A percentile compares a stretch with the other conserved stretches of the same genome.
These are phyloP conservation scores for Trichechus manatus DNA, from an alignment of 2,113 vertebrate genomes.

Conservation along the genomic window DNA sequence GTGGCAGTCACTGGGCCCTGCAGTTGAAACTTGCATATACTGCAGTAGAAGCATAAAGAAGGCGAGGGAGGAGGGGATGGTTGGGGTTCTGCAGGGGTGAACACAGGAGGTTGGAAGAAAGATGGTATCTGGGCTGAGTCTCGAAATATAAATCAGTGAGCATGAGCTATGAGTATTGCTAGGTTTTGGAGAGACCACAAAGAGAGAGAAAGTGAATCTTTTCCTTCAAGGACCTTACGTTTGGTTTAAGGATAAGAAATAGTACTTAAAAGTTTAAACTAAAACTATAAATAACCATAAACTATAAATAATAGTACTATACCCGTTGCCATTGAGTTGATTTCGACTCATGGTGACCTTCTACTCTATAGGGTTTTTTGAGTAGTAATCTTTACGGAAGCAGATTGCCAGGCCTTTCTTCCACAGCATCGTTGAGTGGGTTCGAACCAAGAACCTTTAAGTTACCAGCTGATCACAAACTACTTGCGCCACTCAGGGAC, in stretches of 20 bases:
- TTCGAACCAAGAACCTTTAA: neutral
- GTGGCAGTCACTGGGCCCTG: fast-evolving
- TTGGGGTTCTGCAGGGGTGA: neutral
- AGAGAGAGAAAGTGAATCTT: neutral
- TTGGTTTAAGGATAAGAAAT: neutral
- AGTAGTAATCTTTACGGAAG: neutral
- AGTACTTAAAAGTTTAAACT: neutral
- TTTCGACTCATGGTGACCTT: neutral
- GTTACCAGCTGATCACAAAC: no score
- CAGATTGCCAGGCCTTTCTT: neutral
- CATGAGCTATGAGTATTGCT: neutral
- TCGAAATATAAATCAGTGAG: neutral
- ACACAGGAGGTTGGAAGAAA: neutral
- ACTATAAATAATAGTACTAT: neutral
- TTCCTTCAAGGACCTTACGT: neutral
- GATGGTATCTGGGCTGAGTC: neutral
- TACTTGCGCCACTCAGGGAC: no score
- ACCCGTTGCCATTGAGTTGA: neutral
- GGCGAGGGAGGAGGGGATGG: neutral
- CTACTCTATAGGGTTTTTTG: neutral
- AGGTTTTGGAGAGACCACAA: neutral
- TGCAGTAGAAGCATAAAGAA: neutral
- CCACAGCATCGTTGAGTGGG: neutral
- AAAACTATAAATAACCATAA: neutral
- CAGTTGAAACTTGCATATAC: no score